Base-by-base conservation (phyloP, 2,113 vertebrate species). In the Psammodynastes pulverulentus region DNA sequence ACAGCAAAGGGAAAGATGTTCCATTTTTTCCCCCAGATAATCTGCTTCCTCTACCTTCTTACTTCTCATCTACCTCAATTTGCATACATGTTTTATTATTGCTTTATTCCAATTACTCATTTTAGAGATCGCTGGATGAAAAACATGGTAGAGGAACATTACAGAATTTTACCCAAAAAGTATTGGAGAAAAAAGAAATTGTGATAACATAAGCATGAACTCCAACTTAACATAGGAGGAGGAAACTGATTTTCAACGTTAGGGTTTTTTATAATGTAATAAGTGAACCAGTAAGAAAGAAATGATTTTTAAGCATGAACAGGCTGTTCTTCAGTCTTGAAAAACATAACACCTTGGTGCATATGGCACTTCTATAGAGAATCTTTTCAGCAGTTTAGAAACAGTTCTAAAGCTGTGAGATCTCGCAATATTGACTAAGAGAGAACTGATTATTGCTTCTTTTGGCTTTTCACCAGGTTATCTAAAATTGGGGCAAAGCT, bases 1-100 rank as follows among this genome's bases (percentile, higher is more conserved):
- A 72, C 46, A 93, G 90, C 92, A 91, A 89, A 93, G 84, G 67
- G 62, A 93, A 84, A 52, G 86, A 91, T 58, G 91, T 84, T 90
- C 79, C 67, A 26, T 88, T 84, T 62, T 91, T 45, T 9, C 9
- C 21, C 1, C 9, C 58, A 0, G 67, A 84, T 72, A 79, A 19
- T 0, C 46, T 1, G 2, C 86, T 34, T 26, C 79, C 49, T 90
- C 85, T 51, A 7, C 54, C 48, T 46, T 62, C 88, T 24, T 43
- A 49, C 48, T 84, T 52, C 39, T 43, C 91, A 52, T 43, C 62
- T 43, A 46, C 49, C 45, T 13, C 51, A 84, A 19, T n/a, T 54
- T 53, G 21, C 17, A 72, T 26, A 84, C 12, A 84, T 84, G 19
- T 24, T 79, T 43, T 87, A 34, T 29, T n/a, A 48, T 56, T 5